Base-by-base conservation (phyloP, 2,888 invertebrate genomes). In the Nomada flava region DNA sequence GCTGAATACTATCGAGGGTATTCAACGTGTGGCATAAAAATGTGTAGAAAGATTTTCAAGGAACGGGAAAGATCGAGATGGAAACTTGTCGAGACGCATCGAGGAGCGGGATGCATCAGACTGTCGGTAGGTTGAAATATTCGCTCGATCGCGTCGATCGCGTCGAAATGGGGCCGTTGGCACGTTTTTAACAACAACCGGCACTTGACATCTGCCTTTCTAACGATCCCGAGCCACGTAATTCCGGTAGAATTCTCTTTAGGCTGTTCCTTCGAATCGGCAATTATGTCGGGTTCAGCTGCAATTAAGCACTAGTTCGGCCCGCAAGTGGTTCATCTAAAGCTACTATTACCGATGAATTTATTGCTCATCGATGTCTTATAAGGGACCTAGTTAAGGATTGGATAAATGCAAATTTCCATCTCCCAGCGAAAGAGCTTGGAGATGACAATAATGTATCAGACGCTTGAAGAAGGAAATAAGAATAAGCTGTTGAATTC, bases 221-320 rank as follows among this genome's bases (percentile, higher is more conserved):
- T 78, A 76, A 79, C 65, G 68, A 78, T 53, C 64, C 52, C 59
- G 65, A 85, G 82, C 72, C 69, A 36, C 72, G 69, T 55, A 75
- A 77, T 80, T 81, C 62, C 59, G 50, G n/a, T 5, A 50, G 57
- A 79, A 82, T 68, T 65, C 74, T 47, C 53, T 10, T 36, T 47
- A 15, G n/a, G 9, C 13, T 57, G 57, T 64, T 65, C 65, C 63
- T 50, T n/a, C 75, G 52, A 29, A 59, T 60, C 64, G 71, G 72
- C 75, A 71, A 76, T 84, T 76, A 71, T 73, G 67, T 79, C 60
- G 79, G 72, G 74, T 85, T 84, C 83, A 73, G 59, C 73, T 82
- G 79, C 81, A 81, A 87, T 87, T 86, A 87, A 82, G 79, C 76
- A 52, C 57, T 59, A 75, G 76, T 79, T 84, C 70, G 64, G 26